Percentiles rank a stretch among this genome's conserved stretches.
phyloP scores from a whole-genome alignment of 2,888 invertebrate species.

The Nomada ferruginata region DNA sequence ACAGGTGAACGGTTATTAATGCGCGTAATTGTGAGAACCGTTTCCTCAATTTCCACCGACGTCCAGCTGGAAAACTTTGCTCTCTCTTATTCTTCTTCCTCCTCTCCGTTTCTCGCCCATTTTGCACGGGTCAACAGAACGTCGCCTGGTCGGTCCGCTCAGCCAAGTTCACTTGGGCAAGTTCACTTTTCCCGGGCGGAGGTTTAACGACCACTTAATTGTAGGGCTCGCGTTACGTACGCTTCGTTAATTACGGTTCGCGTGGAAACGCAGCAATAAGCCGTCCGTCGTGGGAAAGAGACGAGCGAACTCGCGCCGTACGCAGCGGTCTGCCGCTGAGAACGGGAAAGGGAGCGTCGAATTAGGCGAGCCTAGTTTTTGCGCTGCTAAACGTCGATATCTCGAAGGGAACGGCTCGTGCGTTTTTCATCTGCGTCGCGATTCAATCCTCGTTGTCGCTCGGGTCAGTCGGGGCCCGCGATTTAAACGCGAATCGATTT shows the following conservation, averaged over 20 bases:
- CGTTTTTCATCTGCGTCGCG: not conserved
- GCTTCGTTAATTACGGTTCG: constrained; percentile 62
- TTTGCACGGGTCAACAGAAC: constrained; percentile 35
- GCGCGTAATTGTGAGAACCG: not conserved
- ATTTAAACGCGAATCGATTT: too few relatives aligned
- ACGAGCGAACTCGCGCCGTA: constrained; percentile 9
- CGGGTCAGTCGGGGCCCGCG: too few relatives aligned
- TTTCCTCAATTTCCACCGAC: constrained; percentile 6
- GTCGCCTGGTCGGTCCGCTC: constrained; percentile 28
- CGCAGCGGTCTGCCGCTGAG: not conserved
- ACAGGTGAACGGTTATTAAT: constrained; percentile 42
- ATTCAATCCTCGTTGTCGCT: not conserved
- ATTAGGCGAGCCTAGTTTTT: constrained; percentile 4
- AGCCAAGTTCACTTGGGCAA: constrained; percentile 29
- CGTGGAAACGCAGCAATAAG: constrained; percentile 57
- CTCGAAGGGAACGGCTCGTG: not conserved
- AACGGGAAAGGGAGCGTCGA: not conserved
- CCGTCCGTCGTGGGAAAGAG: constrained; percentile 51
- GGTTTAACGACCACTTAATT: constrained; percentile 69
- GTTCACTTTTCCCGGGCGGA: constrained; percentile 51
- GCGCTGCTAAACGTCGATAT: not conserved
- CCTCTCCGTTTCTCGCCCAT: not conserved
- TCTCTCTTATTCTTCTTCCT: too few relatives aligned
- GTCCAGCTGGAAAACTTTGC: constrained; percentile 1
- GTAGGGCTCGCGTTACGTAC: constrained; percentile 55